A percentile compares a stretch with the other conserved stretches of the same genome.
phyloP scores from a whole-genome alignment of 1,140 invertebrate genomes.

The Tribolium castaneum region DNA sequence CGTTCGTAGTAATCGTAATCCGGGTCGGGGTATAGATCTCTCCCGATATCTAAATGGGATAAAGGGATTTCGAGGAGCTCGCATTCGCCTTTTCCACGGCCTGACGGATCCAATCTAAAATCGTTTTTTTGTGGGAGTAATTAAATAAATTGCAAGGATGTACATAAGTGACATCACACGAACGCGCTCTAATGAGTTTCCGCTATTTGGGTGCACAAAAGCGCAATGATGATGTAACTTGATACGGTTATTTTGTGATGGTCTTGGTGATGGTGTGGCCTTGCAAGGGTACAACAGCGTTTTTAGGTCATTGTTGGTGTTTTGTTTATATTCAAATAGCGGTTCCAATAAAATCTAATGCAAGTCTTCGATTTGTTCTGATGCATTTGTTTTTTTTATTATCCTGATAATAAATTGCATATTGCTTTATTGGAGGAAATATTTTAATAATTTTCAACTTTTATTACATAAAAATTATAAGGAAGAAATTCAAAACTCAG shows the following conservation, averaged over 20 bases:
- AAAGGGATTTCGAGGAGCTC: slow-evolving; percentile 78
- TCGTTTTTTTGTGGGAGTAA: not conserved
- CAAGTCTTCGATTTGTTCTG: not conserved
- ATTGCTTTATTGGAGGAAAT: too few species aligned
- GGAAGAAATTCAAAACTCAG: too few species aligned
- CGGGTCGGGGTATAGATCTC: slow-evolving; percentile 74
- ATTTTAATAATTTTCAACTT: too few species aligned
- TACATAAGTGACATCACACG: slow-evolving; percentile 4
- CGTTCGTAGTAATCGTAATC: slow-evolving; percentile 83
- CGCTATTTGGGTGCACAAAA: slow-evolving; percentile 37
- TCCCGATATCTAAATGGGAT: slow-evolving; percentile 71
- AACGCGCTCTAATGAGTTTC: slow-evolving; percentile 14
- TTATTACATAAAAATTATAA: too few species aligned
- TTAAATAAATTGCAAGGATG: slow-evolving; percentile 4
- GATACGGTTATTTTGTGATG: slow-evolving; percentile 7
- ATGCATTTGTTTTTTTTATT: too few species aligned
- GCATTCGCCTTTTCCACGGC: slow-evolving; percentile 75
- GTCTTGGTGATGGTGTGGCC: slow-evolving; percentile 7
- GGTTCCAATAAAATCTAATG: not conserved
- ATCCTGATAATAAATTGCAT: too few species aligned
- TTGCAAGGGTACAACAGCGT: slow-evolving; percentile 1
- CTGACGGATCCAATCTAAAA: slow-evolving; percentile 72
- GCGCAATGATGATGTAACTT: slow-evolving; percentile 26
- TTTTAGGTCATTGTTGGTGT: slow-evolving; percentile 6
- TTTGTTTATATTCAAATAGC: not conserved